A percentile compares a stretch with the other conserved stretches of the same genome.
Evolutionary conservation across 2,113 vertebrate genomes (phyloP).

Genomic region (Tinamus guttatus): DNA sequence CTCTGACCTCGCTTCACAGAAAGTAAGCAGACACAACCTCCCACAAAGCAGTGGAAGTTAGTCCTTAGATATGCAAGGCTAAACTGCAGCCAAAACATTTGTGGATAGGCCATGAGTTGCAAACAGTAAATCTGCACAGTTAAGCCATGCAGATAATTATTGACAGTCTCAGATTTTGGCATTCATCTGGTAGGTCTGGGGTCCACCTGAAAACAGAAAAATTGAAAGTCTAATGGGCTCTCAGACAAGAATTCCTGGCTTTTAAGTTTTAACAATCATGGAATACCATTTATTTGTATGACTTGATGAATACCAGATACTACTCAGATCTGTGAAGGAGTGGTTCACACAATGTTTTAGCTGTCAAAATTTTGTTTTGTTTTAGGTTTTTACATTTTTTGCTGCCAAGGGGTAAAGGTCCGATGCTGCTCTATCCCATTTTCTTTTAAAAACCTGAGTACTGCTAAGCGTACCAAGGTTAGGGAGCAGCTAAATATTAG

Average conservation of each 20-base stretch:
- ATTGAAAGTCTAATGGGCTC: neutral
- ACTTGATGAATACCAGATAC: neutral
- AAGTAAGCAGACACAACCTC: neutral
- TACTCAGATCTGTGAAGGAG: neutral
- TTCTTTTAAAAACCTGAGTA: neutral
- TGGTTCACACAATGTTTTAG: neutral
- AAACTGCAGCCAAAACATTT: neutral
- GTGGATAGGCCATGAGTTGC: neutral
- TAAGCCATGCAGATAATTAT: accelerated
- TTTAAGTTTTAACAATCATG: neutral
- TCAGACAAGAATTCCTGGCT: accelerated
- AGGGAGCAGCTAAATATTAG: neutral
- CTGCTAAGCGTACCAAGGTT: neutral
- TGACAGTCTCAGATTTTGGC: neutral
- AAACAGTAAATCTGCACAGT: neutral
- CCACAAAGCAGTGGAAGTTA: neutral
- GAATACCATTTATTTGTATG: neutral
- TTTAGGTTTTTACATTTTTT: neutral
- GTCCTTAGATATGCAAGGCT: neutral
- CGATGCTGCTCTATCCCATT: neutral
- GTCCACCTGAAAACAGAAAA: neutral
- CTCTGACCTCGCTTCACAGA: neutral
- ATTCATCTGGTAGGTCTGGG: neutral
- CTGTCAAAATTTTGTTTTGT: too few species aligned
- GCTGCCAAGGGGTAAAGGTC: neutral